Evolutionary conservation across 2,113 vertebrate species (phyloP).

Genomic region (Bungarus multicinctus): DNA sequence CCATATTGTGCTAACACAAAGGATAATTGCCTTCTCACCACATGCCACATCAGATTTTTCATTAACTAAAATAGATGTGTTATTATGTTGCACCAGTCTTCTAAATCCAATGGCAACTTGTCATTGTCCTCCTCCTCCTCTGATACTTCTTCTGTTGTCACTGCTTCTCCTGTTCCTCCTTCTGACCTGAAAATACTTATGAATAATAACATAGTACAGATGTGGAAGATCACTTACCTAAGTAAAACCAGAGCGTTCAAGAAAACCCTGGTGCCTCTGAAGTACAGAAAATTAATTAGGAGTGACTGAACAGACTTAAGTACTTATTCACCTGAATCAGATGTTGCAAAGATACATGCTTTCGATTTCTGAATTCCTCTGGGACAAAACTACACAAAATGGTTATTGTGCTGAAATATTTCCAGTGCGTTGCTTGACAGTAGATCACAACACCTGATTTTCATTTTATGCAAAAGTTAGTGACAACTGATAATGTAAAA

Average conservation of each 20-base stretch:
- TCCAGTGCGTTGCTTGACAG: not conserved
- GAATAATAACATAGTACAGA: not conserved
- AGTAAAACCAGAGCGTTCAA: not conserved
- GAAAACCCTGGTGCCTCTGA: not conserved
- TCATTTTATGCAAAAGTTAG: not conserved
- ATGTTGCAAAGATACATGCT: not conserved
- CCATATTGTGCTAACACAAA: constrained; percentile 51
- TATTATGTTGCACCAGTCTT: constrained; percentile 30
- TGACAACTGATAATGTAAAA: not conserved
- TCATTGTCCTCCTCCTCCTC: not conserved
- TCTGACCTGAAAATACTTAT: not conserved
- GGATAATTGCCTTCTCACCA: constrained; percentile 47
- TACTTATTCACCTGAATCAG: not conserved
- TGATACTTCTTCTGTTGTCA: not conserved
- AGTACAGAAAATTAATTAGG: not conserved
- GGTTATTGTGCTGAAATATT: not conserved
- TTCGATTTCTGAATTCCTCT: not conserved
- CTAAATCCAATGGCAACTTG: constrained; percentile 18
- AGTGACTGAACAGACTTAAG: not conserved
- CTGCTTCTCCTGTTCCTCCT: not conserved
- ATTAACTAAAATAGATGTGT: constrained; percentile 27
- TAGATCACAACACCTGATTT: not conserved
- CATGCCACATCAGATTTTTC: constrained; percentile 32
- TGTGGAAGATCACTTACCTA: not conserved
- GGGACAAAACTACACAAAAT: not conserved